Conservation (phyloP, 1,140 invertebrate species). For the Galleria mellonella region DNA sequence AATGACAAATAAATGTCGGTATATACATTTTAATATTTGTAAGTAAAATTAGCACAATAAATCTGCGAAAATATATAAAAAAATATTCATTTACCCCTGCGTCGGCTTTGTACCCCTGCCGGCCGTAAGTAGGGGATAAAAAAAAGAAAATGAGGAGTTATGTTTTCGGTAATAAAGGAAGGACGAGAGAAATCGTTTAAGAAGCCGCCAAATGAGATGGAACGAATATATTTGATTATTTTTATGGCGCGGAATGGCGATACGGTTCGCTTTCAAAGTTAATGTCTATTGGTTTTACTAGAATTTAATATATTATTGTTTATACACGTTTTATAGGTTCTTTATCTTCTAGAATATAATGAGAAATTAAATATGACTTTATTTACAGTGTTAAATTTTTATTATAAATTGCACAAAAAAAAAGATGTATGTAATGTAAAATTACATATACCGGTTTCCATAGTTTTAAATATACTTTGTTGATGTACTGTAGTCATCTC, state of each 20-base stretch:
- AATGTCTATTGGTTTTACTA: conserved; percentile 69
- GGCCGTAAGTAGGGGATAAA: conserved; percentile 65
- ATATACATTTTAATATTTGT: too few relatives aligned
- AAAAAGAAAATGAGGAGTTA: conserved; percentile 72
- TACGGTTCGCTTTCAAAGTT: conserved; percentile 43
- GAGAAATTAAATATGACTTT: background rate
- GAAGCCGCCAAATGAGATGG: conserved; percentile 71
- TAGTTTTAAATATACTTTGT: too few relatives aligned
- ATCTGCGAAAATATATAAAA: conserved; percentile 3
- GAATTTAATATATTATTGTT: conserved; percentile 56
- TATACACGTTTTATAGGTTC: conserved; percentile 13
- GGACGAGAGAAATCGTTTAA: conserved; percentile 74
- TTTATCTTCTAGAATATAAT: too few relatives aligned
- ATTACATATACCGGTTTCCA: too few relatives aligned
- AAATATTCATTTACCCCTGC: conserved; percentile 54
- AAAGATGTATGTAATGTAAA: too few relatives aligned
- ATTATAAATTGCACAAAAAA: too few relatives aligned
- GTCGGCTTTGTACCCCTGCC: conserved; percentile 40
- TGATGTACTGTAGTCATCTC: too few relatives aligned
- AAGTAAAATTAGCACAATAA: background rate
- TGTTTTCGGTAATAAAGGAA: conserved; percentile 72
- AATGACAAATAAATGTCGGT: too few relatives aligned
- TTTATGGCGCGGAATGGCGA: conserved; percentile 68
- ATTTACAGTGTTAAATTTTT: too few relatives aligned
- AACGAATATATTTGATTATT: conserved; percentile 74